Evolutionary conservation across 2,113 vertebrate genomes (phyloP).

Genomic region (Alethe castanea): DNA sequence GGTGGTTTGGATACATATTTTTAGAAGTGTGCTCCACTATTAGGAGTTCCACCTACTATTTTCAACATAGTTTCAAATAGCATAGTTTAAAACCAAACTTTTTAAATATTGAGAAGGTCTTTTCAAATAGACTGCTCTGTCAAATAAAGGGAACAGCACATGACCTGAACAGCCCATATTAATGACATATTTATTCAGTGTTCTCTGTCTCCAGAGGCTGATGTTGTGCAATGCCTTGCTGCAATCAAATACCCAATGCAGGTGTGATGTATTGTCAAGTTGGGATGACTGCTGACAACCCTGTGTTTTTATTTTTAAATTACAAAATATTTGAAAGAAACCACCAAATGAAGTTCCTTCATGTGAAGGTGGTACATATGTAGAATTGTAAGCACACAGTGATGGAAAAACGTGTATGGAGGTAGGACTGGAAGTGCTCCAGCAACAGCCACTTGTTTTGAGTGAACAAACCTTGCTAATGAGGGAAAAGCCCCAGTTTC

Average conservation of each 20-base stretch:
- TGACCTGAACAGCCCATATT: not conserved
- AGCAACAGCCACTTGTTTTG: not conserved
- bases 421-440: not conserved
- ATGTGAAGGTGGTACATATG: not conserved
- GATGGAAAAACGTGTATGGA: not conserved
- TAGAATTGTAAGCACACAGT: not conserved
- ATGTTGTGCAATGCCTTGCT: not conserved
- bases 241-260: rapidly evolving
- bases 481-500: not conserved
- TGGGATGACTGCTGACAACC: not conserved
- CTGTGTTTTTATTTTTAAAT: not conserved
- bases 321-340: not conserved
- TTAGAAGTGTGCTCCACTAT: not conserved
- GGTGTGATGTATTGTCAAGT: not conserved
- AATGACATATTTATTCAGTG: not conserved
- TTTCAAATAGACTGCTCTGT: not conserved
- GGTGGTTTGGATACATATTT: not conserved
- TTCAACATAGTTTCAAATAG: not conserved
- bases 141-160: not conserved
- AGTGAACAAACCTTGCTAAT: not conserved
- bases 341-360: not conserved
- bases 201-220: not conserved
- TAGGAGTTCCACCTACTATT: not conserved
- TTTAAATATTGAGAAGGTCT: not conserved
- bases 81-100: not conserved